Base-by-base conservation (phyloP, 2,113 vertebrate genomes). In the Etia nguti region DNA sequence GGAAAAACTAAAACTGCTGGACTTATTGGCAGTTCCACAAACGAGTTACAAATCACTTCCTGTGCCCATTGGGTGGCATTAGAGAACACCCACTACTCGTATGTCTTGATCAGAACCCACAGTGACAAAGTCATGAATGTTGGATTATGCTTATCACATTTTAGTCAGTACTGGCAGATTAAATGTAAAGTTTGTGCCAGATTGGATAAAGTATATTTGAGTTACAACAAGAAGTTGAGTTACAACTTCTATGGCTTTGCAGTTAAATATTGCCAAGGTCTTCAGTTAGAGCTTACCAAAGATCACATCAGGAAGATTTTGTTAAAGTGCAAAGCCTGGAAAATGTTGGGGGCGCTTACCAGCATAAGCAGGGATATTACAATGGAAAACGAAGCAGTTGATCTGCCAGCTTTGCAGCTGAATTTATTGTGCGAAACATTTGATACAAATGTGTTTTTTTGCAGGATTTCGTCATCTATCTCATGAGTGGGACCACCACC, bases 401-500 rank as follows among this genome's bases (percentile, higher is more conserved):
- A 50, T 50, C 26, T n/a, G 26, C 9, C 24, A 31, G 70, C 0
- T 48, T 48, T 48, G 68, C 22, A 24, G 41, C 9, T 75, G 6
- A 29, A 50, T 50, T 31, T 77, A 77, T 77, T 50, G 4, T 31
- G 46, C 0, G 0, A 31, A 77, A 50, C 26, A 50, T 50, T 77
- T 77, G 29, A 77, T 13, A n/a, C 46, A 13, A 77, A 13, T n/a
- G 46, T 77, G 10, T 20, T 31, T 48, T 59, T 34, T 75, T 87
- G 8, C 91, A 97, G 97, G 97, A 97, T 55, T 96, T 97, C 52
- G 93, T 97, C 41, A 95, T 97, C 86, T 97, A 97, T 87, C 90
- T 96, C 79, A 94, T 97, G 95, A 96, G 94, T 3, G 95, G 95
- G 20, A 94, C 86, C 79, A 94, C 88, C 84, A 96, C 95, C 82